Conservation (phyloP, 2,113 vertebrate species). For the Pseudois nayaur region DNA sequence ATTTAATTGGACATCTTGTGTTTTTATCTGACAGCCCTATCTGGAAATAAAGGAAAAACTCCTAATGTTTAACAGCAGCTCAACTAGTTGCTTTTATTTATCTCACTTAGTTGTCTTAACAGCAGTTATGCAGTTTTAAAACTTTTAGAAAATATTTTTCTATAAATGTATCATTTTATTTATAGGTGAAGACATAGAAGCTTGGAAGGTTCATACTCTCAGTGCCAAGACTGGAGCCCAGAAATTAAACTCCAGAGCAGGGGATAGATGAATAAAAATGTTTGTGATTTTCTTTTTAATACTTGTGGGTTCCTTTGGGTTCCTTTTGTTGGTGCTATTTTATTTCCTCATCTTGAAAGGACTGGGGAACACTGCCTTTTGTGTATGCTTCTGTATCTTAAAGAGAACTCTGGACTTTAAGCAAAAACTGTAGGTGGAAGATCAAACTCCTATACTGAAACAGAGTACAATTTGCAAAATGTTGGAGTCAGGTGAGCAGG, state of each 20-base stretch:
- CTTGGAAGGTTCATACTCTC: background rate
- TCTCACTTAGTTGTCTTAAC: background rate
- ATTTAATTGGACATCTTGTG: background rate
- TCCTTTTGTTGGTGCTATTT: background rate
- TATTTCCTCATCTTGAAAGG: background rate
- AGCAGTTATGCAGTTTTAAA: background rate
- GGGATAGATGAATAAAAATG: background rate
- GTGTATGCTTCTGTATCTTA: background rate
- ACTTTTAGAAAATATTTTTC: background rate
- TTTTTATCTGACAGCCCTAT: background rate
- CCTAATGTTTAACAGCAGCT: background rate
- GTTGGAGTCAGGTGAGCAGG: background rate
- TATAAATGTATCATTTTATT: background rate
- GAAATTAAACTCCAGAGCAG: background rate
- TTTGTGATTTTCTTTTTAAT: background rate
- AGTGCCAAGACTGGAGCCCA: background rate
- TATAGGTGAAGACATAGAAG: background rate
- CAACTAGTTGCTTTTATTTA: background rate
- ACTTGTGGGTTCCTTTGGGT: background rate
- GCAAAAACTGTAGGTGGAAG: background rate
- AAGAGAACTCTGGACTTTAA: background rate
- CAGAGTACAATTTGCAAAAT: background rate
- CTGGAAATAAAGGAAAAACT: background rate
- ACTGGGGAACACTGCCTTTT: rapidly evolving
- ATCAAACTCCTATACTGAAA: background rate